These are phyloP conservation scores for Onthophagus taurus DNA, from an alignment of 1,140 invertebrate species.

Conservation along the genomic window DNA sequence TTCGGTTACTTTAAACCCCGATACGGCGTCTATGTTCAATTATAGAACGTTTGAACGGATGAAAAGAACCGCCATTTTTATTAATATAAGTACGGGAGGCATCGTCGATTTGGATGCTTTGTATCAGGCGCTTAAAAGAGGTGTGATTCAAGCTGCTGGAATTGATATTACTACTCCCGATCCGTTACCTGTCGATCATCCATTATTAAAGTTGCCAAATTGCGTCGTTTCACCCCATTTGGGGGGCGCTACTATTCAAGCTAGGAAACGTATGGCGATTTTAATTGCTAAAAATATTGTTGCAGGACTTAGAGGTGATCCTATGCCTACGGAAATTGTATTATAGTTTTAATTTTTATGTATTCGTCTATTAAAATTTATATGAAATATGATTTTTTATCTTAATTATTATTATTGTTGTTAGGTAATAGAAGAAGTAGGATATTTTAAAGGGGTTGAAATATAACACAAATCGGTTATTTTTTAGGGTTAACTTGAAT, in stretches of 20 bases:
- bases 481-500: no score
- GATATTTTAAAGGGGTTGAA: no score
- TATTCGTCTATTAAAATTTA: no score
- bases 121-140: slow-evolving; percentile 57
- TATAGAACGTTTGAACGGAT: slow-evolving; percentile 60
- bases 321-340: slow-evolving; percentile 52
- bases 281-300: slow-evolving; percentile 81
- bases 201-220: slow-evolving; percentile 55
- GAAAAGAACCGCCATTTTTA: slow-evolving; percentile 67
- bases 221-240: slow-evolving; percentile 85
- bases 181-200: slow-evolving; percentile 68
- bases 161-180: slow-evolving; percentile 87
- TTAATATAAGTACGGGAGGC: slow-evolving; percentile 71
- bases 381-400: no score
- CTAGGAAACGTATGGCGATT: slow-evolving; percentile 71
- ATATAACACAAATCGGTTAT: no score
- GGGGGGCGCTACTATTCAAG: slow-evolving; percentile 78
- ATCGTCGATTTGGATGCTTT: slow-evolving; percentile 68
- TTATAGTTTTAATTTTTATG: no score
- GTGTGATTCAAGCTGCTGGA: slow-evolving; percentile 72
- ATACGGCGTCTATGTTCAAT: slow-evolving; percentile 66
- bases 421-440: no score
- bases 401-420: no score
- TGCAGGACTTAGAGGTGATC: slow-evolving; percentile 55
- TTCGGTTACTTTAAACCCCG: slow-evolving; percentile 55